Conservation (phyloP, 23 tunicate species). For the Ascidia mentula region DNA sequence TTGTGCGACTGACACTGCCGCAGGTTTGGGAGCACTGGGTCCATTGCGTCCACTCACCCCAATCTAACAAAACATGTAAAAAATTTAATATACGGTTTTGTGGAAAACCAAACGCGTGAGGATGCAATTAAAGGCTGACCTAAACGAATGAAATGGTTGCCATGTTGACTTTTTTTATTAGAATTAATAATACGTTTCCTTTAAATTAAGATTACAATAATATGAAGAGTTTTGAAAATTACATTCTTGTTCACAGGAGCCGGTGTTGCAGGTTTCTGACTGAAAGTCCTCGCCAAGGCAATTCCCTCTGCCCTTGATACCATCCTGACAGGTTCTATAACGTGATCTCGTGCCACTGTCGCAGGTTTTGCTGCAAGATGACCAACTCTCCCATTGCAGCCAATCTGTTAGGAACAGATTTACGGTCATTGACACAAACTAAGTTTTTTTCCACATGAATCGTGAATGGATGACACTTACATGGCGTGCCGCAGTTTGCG, state of each 20-base stretch:
- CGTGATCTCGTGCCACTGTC: slow-evolving; percentile 19
- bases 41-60: neutral
- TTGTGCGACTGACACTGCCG: slow-evolving; percentile 5
- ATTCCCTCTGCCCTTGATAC: neutral
- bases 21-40: neutral
- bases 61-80: no score
- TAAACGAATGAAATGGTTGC: no score
- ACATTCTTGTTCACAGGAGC: neutral
- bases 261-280: slow-evolving; percentile 24
- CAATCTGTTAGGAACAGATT: slow-evolving; percentile 33
- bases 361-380: slow-evolving; percentile 16
- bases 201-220: neutral
- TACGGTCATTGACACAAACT: no score
- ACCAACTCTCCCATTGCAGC: slow-evolving; percentile 26
- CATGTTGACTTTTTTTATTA: no score
- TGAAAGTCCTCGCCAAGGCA: slow-evolving; percentile 27
- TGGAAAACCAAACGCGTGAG: no score
- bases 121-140: no score
- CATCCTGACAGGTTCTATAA: slow-evolving; percentile 15
- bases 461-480: slow-evolving; percentile 25
- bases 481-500: slow-evolving; percentile 18
- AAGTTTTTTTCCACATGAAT: no score
- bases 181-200: no score
- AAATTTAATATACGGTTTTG: no score
- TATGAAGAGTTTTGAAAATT: neutral